Evolutionary conservation across 2,797 vertebrate genomes (phyloP).

Genomic region (Parauchenoglanis ngamensis): DNA sequence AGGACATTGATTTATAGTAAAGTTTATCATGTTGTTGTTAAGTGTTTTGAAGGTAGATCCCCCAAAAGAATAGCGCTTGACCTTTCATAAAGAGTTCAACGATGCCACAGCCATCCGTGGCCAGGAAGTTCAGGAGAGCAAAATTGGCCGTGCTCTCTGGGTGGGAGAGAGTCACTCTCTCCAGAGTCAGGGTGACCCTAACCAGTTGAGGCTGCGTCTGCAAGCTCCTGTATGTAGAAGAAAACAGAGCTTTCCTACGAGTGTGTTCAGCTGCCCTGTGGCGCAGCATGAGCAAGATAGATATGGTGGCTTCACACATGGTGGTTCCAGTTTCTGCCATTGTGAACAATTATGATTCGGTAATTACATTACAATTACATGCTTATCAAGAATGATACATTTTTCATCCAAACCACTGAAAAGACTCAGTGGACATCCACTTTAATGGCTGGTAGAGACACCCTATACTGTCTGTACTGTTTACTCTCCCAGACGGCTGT

Average conservation of each 20-base stretch:
- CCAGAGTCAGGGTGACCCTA: background rate
- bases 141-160: background rate
- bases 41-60: background rate
- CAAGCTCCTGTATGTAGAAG: background rate
- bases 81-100: background rate
- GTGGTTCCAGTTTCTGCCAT: background rate
- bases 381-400: background rate
- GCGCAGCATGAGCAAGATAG: background rate
- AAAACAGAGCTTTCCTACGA: background rate
- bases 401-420: background rate
- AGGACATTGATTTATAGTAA: background rate
- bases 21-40: background rate
- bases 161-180: background rate
- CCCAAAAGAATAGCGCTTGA: background rate
- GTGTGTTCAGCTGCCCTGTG: background rate
- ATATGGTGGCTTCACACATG: background rate
- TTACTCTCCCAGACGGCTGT: constrained; percentile 79
- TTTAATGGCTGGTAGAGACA: constrained; percentile 53
- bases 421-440: background rate
- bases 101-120: background rate
- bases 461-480: constrained; percentile 70
- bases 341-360: background rate
- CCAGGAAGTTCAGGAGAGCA: background rate
- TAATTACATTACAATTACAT: background rate
- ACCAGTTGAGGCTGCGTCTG: background rate